These are phyloP conservation scores for Heliconius sara DNA, from an alignment of 2,888 invertebrate genomes.

Conservation along the genomic window DNA sequence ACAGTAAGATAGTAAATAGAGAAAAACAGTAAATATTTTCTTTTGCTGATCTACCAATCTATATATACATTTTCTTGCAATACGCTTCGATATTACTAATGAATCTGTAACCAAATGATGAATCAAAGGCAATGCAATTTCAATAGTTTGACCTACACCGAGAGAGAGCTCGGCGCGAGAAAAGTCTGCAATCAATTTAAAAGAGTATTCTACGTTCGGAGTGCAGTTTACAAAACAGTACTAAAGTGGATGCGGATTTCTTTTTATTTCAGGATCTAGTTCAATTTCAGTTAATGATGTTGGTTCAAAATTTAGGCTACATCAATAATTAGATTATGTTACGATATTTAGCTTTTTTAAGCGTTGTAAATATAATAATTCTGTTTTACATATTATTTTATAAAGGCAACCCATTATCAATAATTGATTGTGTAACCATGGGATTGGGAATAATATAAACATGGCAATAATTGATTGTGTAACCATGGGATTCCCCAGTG, in stretches of 20 bases:
- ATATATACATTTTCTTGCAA: background rate
- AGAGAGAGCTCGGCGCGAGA: slow-evolving; percentile 16
- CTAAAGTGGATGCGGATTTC: slow-evolving; percentile 23
- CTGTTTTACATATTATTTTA: background rate
- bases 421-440: background rate
- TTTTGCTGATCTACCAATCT: background rate
- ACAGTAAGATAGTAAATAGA: background rate
- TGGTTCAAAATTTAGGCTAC: background rate
- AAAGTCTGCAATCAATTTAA: slow-evolving; percentile 36
- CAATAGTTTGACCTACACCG: slow-evolving; percentile 28
- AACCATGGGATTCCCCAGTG: background rate
- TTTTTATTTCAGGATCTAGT: slow-evolving; percentile 14
- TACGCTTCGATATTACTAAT: slow-evolving; percentile 25
- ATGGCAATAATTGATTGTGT: background rate
- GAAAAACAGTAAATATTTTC: background rate
- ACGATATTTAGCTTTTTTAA: no score
- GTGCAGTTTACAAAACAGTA: slow-evolving; percentile 24
- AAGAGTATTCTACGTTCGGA: slow-evolving; percentile 15
- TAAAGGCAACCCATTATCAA: background rate
- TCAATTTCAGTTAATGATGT: background rate
- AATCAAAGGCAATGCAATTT: slow-evolving; percentile 33
- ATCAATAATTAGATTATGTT: background rate
- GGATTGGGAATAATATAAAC: no score
- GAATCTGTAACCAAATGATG: slow-evolving; percentile 28
- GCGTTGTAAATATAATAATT: background rate